Conservation (phyloP, 2,888 invertebrate species). For the Polydrusus cervinus region DNA sequence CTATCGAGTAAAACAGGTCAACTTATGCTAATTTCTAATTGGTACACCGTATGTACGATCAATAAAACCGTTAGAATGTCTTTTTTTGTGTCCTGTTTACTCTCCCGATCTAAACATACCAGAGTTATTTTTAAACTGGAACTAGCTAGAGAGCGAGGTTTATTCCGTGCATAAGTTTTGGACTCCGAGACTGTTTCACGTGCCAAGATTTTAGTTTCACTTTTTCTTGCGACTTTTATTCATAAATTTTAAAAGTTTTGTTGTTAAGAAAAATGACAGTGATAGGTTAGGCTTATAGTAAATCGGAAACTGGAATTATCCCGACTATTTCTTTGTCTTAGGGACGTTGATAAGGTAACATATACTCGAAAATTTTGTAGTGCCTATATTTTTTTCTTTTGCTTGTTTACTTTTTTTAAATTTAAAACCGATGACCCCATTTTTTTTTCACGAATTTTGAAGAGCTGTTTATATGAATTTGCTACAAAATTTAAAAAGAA, state of each 20-base stretch:
- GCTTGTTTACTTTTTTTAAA: too few relatives aligned
- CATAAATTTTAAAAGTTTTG: constrained; percentile 13
- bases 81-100: constrained; percentile 22
- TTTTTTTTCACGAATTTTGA: too few relatives aligned
- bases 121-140: constrained; percentile 43
- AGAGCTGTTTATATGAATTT: too few relatives aligned
- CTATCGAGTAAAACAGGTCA: too few relatives aligned
- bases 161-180: constrained; percentile 23
- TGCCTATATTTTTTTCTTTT: too few relatives aligned
- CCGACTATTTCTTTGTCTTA: not conserved
- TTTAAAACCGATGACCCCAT: too few relatives aligned
- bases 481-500: too few relatives aligned
- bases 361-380: too few relatives aligned
- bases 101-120: constrained; percentile 41
- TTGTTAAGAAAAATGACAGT: constrained; percentile 3
- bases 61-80: constrained; percentile 1
- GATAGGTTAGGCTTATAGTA: not conserved
- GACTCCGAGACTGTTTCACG: constrained; percentile 7
- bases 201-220: constrained; percentile 30
- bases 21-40: not conserved
- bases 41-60: not conserved
- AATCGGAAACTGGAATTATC: not conserved
- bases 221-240: constrained; percentile 20
- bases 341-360: not conserved
- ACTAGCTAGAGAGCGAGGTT: constrained; percentile 28